A percentile compares a stretch with the other conserved stretches of the same genome.
These are phyloP conservation scores for Trachops cirrhosus DNA, from an alignment of 2,797 vertebrate genomes.

Conservation along the genomic window DNA sequence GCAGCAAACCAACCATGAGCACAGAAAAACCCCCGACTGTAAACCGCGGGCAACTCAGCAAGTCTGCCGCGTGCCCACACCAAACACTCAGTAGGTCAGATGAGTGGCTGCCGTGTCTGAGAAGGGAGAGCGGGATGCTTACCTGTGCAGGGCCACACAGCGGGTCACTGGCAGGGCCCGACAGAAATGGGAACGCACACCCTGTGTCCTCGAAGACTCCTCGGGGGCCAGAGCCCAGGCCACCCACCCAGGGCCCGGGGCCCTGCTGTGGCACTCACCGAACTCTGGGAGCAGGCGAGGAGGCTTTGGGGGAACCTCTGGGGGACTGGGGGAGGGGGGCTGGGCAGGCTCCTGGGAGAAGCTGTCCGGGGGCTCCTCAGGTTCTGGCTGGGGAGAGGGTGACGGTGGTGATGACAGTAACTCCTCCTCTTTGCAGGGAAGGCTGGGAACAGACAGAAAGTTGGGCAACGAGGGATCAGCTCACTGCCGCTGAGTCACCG, in stretches of 20 bases:
- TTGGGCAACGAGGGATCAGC: background rate
- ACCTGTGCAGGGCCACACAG: background rate
- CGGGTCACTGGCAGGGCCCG: background rate
- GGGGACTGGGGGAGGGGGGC: background rate
- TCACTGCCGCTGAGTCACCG: background rate
- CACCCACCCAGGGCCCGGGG: background rate
- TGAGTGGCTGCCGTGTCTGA: background rate
- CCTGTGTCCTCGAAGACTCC: background rate
- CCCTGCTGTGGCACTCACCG: constrained; percentile 53
- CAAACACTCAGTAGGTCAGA: background rate
- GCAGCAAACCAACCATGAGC: background rate
- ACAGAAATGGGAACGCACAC: background rate
- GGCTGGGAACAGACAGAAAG: constrained; percentile 45
- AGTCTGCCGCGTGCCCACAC: background rate
- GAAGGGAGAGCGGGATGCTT: background rate
- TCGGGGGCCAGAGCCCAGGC: background rate
- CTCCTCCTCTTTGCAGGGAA: constrained; percentile 59
- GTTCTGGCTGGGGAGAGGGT: background rate
- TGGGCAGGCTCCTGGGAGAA: background rate
- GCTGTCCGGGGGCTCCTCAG: background rate
- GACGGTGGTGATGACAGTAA: background rate
- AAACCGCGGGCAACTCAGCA: background rate
- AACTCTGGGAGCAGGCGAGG: constrained; percentile 20
- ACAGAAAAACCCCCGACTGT: background rate
- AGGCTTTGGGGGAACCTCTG: constrained; percentile 60